Conservation (phyloP, 2,888 invertebrate genomes). For the Xanthostigma xanthostigma region DNA sequence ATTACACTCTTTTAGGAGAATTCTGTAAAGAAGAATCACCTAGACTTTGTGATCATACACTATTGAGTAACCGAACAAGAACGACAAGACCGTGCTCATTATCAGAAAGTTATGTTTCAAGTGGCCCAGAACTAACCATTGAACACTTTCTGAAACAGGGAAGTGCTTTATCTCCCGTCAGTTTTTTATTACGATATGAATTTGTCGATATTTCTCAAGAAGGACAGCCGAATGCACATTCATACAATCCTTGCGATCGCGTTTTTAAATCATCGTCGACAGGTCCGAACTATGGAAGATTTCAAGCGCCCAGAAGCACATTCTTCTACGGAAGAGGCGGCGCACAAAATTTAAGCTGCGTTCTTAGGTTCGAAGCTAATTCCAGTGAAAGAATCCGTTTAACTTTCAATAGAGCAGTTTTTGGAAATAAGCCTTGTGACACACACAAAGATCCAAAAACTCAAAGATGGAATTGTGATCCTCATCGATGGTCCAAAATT, state of each 20-base stretch:
- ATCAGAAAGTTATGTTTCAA: constrained; percentile 63
- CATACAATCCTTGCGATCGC: constrained; percentile 47
- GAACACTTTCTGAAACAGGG: constrained; percentile 62
- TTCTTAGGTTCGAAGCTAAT: constrained; percentile 58
- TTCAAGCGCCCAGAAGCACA: constrained; percentile 63
- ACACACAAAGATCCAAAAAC: constrained; percentile 50
- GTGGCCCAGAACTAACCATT: constrained; percentile 58
- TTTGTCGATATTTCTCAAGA: constrained; percentile 63
- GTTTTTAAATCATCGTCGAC: constrained; percentile 31
- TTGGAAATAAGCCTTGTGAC: constrained; percentile 52
- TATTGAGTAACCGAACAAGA: constrained; percentile 54
- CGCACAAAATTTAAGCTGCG: constrained; percentile 56
- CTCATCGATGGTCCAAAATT: constrained; percentile 18
- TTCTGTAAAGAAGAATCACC: constrained; percentile 67
- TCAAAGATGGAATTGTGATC: constrained; percentile 54
- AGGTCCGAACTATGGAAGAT: constrained; percentile 34
- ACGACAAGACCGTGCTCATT: constrained; percentile 55
- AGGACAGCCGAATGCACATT: constrained; percentile 40
- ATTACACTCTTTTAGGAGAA: constrained; percentile 49
- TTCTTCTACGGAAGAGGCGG: constrained; percentile 75
- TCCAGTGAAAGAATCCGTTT: constrained; percentile 53
- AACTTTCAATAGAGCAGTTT: constrained; percentile 50
- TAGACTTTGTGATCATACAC: constrained; percentile 56
- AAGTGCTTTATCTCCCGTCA: constrained; percentile 63
- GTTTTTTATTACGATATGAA: constrained; percentile 66